A percentile compares a stretch with the other conserved stretches of the same genome.
Conservation (phyloP, 2,888 invertebrate species). For the Andrena bicolor region DNA sequence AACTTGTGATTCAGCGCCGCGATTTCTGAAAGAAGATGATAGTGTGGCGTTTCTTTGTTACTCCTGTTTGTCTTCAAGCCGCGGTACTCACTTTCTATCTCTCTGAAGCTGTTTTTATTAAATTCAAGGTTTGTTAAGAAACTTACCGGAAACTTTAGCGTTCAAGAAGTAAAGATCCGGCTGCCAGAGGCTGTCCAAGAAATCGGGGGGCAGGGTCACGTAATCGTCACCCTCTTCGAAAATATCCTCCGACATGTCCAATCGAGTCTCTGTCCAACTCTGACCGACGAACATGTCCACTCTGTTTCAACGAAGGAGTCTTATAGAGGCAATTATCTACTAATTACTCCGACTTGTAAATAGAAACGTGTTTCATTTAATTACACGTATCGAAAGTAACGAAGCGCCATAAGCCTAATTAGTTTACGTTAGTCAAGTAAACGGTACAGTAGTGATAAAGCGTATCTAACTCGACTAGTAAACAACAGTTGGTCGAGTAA, state of each 20-base stretch:
- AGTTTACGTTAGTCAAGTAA: too few relatives aligned
- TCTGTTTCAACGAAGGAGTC: slow-evolving; percentile 84
- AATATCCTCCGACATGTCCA: slow-evolving; percentile 91
- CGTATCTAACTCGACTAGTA: too few relatives aligned
- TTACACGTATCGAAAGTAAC: neutral
- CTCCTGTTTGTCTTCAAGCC: too few relatives aligned
- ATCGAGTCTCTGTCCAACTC: slow-evolving; percentile 92
- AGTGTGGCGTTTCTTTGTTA: too few relatives aligned
- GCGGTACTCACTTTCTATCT: too few relatives aligned
- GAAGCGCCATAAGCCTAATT: too few relatives aligned
- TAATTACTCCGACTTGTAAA: neutral
- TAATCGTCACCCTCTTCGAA: slow-evolving; percentile 93
- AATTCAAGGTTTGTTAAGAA: neutral
- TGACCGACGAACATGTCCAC: slow-evolving; percentile 95
- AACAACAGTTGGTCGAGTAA: too few relatives aligned
- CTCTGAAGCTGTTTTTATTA: too few relatives aligned
- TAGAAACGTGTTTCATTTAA: neutral
- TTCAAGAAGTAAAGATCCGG: slow-evolving; percentile 94
- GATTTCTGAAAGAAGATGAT: slow-evolving; percentile 88
- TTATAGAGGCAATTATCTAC: neutral
- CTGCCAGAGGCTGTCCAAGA: slow-evolving; percentile 94
- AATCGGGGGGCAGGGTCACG: slow-evolving; percentile 92
- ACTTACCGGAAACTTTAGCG: slow-evolving; percentile 92
- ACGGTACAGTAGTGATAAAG: too few relatives aligned
- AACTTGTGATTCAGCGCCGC: slow-evolving; percentile 93